Percentiles rank a stretch among this genome's conserved stretches.
Conservation (phyloP, 2,888 invertebrate species). For the Meteorus cinctellus region DNA sequence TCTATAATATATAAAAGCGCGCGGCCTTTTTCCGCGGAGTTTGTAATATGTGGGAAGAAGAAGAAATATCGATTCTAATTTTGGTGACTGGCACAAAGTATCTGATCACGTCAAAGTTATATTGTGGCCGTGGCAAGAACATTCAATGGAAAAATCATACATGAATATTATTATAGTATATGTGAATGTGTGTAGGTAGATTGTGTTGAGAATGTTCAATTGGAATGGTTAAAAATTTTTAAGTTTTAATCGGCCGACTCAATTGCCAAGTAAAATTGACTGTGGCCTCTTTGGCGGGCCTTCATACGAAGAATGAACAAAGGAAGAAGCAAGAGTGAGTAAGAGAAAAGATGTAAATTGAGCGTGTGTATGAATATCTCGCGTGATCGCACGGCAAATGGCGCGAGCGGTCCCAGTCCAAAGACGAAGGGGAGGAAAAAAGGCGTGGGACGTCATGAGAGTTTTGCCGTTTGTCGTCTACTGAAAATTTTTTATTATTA, state of each 20-base stretch:
- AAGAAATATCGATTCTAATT: slow-evolving; percentile 38
- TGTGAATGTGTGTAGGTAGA: slow-evolving; percentile 36
- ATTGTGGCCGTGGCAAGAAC: slow-evolving; percentile 38
- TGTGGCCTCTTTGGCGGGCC: slow-evolving; percentile 36
- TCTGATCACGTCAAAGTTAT: not conserved
- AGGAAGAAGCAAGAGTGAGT: not conserved
- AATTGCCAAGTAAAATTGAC: slow-evolving; percentile 53
- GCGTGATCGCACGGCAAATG: slow-evolving; percentile 37
- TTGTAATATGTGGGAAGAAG: not conserved
- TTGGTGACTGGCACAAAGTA: slow-evolving; percentile 40
- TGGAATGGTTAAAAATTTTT: slow-evolving; percentile 48
- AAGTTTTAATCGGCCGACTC: slow-evolving; percentile 51
- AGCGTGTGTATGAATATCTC: slow-evolving; percentile 26
- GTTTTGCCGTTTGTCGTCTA: slow-evolving; percentile 33
- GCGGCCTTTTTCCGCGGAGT: not conserved
- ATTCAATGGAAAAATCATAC: slow-evolving; percentile 37
- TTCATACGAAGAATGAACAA: slow-evolving; percentile 4
- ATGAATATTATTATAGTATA: not conserved
- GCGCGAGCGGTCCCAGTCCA: slow-evolving; percentile 6
- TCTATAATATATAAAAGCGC: not conserved
- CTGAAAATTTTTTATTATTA: not conserved
- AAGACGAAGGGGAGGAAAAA: slow-evolving; percentile 29
- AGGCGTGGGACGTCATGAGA: slow-evolving; percentile 36
- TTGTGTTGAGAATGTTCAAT: slow-evolving; percentile 34
- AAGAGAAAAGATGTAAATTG: slow-evolving; percentile 14